phyloP scores from a whole-genome alignment of 1,140 invertebrate species.

The Mya arenaria region DNA sequence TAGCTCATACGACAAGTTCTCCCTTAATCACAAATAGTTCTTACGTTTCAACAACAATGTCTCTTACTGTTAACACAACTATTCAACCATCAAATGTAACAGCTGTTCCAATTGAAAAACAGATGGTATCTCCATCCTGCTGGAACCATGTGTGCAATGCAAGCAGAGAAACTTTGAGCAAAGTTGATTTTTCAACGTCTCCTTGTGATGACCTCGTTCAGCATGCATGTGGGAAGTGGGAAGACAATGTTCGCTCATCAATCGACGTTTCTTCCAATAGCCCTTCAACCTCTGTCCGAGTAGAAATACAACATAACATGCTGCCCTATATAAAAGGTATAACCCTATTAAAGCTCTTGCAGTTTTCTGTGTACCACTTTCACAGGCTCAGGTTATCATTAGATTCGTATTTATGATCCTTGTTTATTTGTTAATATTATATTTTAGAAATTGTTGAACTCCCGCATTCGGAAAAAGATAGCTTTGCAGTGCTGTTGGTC shows the following conservation, averaged over 20 bases:
- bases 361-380: too few species aligned
- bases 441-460: too few species aligned
- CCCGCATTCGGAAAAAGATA: too few species aligned
- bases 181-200: background rate
- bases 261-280: background rate
- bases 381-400: too few species aligned
- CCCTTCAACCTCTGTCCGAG: background rate
- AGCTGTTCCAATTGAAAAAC: background rate
- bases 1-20: background rate
- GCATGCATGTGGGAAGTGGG: conserved; percentile 23
- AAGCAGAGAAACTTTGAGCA: conserved; percentile 10
- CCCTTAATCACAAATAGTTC: background rate
- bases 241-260: background rate
- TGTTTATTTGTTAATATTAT: too few species aligned
- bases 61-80: background rate
- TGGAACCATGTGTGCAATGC: too few species aligned
- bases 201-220: conserved; percentile 20
- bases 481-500: too few species aligned
- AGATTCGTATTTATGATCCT: too few species aligned
- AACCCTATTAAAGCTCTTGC: too few species aligned
- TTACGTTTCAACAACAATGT: background rate
- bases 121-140: too few species aligned
- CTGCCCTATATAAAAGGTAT: conserved; percentile 17
- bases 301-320: conserved; percentile 3
- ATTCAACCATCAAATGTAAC: background rate